These are phyloP conservation scores for Lepisosteus osseus DNA, from an alignment of 2,113 vertebrate genomes.

Conservation along the genomic window DNA sequence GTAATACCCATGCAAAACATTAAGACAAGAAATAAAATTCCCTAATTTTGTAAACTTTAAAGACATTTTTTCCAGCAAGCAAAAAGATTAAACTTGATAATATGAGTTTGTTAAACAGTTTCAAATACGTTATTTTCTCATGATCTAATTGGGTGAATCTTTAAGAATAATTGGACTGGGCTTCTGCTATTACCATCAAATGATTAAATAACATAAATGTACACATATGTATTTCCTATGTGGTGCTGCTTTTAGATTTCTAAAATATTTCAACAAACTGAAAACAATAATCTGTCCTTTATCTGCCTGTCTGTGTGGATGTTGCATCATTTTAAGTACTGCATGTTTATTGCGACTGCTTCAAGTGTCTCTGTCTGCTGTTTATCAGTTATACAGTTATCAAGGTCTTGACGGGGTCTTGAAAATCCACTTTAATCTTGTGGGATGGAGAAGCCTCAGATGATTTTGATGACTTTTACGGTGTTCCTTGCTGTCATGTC, in stretches of 20 bases:
- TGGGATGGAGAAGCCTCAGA: neutral
- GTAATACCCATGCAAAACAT: too few relatives aligned
- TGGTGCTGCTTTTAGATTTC: neutral
- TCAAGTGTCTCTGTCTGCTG: neutral
- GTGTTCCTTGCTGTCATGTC: neutral
- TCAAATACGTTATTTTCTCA: too few relatives aligned
- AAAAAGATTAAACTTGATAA: too few relatives aligned
- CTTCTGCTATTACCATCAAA: too few relatives aligned
- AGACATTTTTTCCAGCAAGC: too few relatives aligned
- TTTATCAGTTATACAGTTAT: neutral
- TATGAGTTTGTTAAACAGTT: too few relatives aligned
- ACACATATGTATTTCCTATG: too few relatives aligned
- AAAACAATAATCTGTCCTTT: neutral
- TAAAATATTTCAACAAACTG: neutral
- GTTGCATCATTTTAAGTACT: constrained; percentile 2
- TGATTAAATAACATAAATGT: too few relatives aligned
- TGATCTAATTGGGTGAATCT: too few relatives aligned
- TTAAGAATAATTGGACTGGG: too few relatives aligned
- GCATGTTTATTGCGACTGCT: neutral
- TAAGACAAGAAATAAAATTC: too few relatives aligned
- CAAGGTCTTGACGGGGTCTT: neutral
- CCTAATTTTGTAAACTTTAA: too few relatives aligned
- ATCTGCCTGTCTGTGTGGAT: neutral
- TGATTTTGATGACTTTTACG: neutral
- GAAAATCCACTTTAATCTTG: neutral